phyloP scores from a whole-genome alignment of 2,797 vertebrate species.

The Cyprinodon diabolis region DNA sequence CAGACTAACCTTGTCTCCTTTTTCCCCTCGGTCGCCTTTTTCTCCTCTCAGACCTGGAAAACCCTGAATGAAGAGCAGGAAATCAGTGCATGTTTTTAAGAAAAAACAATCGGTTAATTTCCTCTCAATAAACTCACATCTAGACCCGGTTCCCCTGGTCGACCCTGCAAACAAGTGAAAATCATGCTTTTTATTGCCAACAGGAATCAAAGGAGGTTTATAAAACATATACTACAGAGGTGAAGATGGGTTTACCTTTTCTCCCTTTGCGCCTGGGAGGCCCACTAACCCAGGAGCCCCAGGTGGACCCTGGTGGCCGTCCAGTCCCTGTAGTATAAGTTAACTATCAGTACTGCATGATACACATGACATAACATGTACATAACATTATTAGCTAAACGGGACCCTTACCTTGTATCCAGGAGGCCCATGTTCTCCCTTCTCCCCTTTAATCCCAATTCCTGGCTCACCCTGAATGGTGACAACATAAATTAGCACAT shows the following conservation, averaged over 20 bases:
- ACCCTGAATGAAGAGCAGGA: slow-evolving; percentile 78
- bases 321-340: slow-evolving; percentile 55
- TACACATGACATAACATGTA: neutral
- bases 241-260: slow-evolving; percentile 82
- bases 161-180: slow-evolving; percentile 82
- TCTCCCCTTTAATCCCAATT: slow-evolving; percentile 70
- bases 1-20: slow-evolving; percentile 88
- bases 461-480: slow-evolving; percentile 79
- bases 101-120: neutral
- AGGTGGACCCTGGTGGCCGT: slow-evolving; percentile 81
- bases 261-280: slow-evolving; percentile 93
- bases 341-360: slow-evolving; percentile 9
- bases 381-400: neutral
- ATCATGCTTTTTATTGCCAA: slow-evolving; percentile 2
- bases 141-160: slow-evolving; percentile 90
- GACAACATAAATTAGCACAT: slow-evolving; percentile 37
- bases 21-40: slow-evolving; percentile 89
- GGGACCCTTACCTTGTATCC: slow-evolving; percentile 68
- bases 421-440: slow-evolving; percentile 69
- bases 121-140: slow-evolving; percentile 85
- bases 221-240: neutral
- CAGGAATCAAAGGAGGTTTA: neutral
- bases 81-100: neutral
- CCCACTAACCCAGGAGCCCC: slow-evolving; percentile 90
- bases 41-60: slow-evolving; percentile 91